Evolutionary conservation across 2,113 vertebrate species (phyloP).

Genomic region (Melanotaenia duboulayi): DNA sequence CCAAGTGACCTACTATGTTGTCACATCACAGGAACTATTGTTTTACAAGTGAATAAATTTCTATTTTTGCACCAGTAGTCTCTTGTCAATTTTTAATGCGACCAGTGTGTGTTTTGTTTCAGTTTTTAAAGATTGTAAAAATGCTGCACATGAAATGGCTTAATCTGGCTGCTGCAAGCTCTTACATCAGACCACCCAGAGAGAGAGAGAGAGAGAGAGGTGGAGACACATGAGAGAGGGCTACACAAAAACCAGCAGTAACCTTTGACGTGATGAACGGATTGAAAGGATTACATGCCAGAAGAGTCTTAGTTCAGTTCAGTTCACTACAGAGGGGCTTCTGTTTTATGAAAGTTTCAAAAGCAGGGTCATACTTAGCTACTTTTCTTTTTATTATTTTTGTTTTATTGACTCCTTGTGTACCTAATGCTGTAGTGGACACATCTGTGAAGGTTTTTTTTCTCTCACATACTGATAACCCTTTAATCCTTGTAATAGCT

Average conservation of each 20-base stretch:
- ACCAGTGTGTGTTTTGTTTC: slow-evolving; percentile 9
- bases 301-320: not conserved
- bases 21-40: not conserved
- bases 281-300: slow-evolving; percentile 58
- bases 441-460: slow-evolving; percentile 17
- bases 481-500: slow-evolving; percentile 13
- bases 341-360: not conserved
- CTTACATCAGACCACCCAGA: slow-evolving; percentile 66
- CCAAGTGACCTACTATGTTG: not conserved
- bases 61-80: not conserved
- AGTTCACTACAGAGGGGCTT: not conserved
- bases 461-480: slow-evolving; percentile 20
- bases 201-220: slow-evolving; percentile 23
- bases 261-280: slow-evolving; percentile 57
- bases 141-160: slow-evolving; percentile 27
- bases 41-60: not conserved
- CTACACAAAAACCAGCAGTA: slow-evolving; percentile 28
- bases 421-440: not conserved
- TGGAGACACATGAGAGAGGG: slow-evolving; percentile 11
- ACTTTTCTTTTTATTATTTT: not conserved
- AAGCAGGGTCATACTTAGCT: not conserved
- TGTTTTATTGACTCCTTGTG: slow-evolving; percentile 20
- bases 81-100: not conserved
- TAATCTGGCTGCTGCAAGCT: slow-evolving; percentile 43
- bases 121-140: slow-evolving; percentile 28